Conservation (phyloP, 2,888 invertebrate genomes). For the Papilio gigon region DNA sequence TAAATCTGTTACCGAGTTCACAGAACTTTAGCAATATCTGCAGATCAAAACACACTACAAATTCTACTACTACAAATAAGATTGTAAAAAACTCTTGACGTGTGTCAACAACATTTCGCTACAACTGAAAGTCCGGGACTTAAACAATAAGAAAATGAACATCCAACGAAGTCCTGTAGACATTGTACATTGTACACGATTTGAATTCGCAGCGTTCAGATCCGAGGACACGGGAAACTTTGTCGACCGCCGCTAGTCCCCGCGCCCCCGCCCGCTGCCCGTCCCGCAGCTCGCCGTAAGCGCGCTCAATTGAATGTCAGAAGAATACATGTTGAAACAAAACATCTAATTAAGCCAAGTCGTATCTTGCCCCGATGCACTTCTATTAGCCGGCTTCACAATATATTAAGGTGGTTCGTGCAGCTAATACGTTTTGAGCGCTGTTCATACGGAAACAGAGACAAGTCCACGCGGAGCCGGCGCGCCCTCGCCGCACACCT, state of each 20-base stretch:
- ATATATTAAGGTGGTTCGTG: conserved; percentile 49
- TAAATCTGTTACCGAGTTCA: neutral
- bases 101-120: conserved; percentile 3
- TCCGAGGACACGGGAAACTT: conserved; percentile 28
- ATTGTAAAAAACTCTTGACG: neutral
- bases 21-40: neutral
- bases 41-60: neutral
- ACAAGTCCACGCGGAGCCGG: conserved; percentile 43
- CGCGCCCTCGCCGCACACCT: conserved; percentile 47
- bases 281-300: neutral
- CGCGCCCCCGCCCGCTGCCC: neutral
- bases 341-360: conserved; percentile 47
- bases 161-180: conserved; percentile 13
- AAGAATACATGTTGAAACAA: conserved; percentile 43
- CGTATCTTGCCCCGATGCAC: conserved; percentile 43
- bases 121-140: neutral
- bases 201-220: conserved; percentile 37
- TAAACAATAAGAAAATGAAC: conserved; percentile 27
- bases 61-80: neutral
- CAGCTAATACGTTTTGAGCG: conserved; percentile 49
- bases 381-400: conserved; percentile 45
- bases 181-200: conserved; percentile 8
- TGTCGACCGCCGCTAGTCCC: neutral
- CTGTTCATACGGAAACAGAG: conserved; percentile 45
- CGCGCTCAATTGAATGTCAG: conserved; percentile 17